Evolutionary conservation across 2,797 vertebrate species (phyloP).

Genomic region (Acrossocheilus wenchowensis): DNA sequence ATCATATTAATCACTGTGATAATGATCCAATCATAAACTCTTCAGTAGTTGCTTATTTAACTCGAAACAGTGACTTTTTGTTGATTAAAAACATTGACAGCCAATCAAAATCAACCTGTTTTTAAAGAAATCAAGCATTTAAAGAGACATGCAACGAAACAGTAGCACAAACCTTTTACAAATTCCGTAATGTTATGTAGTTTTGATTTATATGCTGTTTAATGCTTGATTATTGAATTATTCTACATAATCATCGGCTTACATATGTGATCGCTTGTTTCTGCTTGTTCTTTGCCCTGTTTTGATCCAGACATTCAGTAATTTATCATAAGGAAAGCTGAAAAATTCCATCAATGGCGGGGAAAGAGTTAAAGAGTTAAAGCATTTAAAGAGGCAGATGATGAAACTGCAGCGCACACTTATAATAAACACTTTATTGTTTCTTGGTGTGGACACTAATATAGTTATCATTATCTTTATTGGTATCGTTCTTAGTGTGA

Average conservation of each 20-base stretch:
- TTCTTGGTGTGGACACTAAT: neutral
- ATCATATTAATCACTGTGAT: neutral
- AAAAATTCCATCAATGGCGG: too few species aligned
- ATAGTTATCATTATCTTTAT: neutral
- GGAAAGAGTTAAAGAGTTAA: neutral
- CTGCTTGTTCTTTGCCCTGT: too few species aligned
- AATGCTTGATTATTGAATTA: too few species aligned
- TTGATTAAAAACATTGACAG: neutral
- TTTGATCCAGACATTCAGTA: too few species aligned
- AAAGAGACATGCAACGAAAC: neutral
- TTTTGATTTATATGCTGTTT: too few species aligned
- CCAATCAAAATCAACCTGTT: too few species aligned
- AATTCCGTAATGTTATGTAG: too few species aligned
- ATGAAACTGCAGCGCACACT: neutral
- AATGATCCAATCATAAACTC: neutral
- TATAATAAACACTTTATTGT: neutral
- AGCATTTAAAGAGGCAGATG: neutral
- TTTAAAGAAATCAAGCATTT: too few species aligned
- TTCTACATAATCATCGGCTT: too few species aligned
- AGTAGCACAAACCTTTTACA: too few species aligned
- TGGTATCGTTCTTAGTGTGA: neutral
- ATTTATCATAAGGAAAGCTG: too few species aligned
- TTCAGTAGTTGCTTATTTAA: neutral
- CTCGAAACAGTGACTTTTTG: neutral
- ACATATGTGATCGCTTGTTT: too few species aligned